Evolutionary conservation across 2,113 vertebrate species (phyloP).

Genomic region (Varanus komodoensis): DNA sequence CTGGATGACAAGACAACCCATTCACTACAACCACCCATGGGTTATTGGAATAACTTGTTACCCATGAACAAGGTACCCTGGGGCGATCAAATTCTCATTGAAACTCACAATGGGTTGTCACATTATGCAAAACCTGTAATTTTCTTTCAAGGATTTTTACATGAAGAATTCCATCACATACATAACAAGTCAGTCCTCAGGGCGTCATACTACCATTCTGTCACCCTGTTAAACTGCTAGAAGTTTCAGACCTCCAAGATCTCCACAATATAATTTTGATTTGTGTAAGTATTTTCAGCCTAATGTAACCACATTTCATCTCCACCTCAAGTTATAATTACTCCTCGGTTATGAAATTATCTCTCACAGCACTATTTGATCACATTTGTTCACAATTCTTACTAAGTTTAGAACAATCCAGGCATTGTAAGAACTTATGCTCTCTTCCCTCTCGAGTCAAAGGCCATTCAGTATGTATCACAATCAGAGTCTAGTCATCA

Average conservation of each 20-base stretch:
- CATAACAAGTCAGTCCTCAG: not conserved
- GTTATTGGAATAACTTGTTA: too few species aligned
- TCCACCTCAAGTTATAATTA: not conserved
- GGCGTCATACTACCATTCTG: not conserved
- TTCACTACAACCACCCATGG: too few species aligned
- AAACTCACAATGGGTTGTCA: too few species aligned
- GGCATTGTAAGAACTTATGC: too few species aligned
- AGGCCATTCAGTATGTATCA: not conserved
- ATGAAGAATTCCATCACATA: not conserved
- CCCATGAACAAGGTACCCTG: too few species aligned
- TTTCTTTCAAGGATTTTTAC: not conserved
- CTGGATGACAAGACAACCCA: too few species aligned
- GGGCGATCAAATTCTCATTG: too few species aligned
- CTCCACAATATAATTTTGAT: not conserved
- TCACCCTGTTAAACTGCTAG: not conserved
- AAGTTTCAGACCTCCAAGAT: not conserved
- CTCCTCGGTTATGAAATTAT: not conserved
- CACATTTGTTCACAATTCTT: not conserved
- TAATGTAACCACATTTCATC: not conserved
- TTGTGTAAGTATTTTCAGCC: not conserved
- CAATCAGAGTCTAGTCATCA: not conserved
- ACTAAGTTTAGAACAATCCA: not conserved
- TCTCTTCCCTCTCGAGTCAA: not conserved
- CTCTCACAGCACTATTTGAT: not conserved
- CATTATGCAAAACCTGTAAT: too few species aligned